Percentiles rank a stretch among this genome's conserved stretches.
phyloP scores from a whole-genome alignment of 2,797 vertebrate genomes.

The Pogonophryne albipinna region DNA sequence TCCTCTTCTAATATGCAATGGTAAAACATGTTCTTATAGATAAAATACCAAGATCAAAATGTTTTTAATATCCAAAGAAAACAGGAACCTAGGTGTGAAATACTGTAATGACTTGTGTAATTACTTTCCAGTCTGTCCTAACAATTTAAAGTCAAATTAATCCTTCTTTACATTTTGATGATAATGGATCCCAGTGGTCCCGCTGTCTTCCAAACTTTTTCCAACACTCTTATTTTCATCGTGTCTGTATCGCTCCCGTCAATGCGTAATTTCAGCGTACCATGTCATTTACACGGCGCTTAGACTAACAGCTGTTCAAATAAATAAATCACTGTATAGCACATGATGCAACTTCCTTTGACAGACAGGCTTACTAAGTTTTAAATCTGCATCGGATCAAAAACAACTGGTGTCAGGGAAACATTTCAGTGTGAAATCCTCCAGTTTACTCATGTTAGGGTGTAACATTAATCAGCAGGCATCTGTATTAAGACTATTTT shows the following conservation, averaged over 20 bases:
- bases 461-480: not conserved
- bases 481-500: constrained; percentile 23
- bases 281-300: constrained; percentile 32
- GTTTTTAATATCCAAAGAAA: not conserved
- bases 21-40: not conserved
- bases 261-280: constrained; percentile 3
- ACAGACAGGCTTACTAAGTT: constrained; percentile 13
- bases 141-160: not conserved
- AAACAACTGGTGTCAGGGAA: constrained; percentile 2
- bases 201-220: not conserved
- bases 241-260: constrained; percentile 6
- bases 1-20: no score
- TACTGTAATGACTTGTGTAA: not conserved
- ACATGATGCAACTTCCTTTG: constrained; percentile 33
- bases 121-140: constrained; percentile 1
- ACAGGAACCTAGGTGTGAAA: not conserved
- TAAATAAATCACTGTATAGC: constrained; percentile 52
- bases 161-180: not conserved
- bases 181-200: constrained; percentile 1
- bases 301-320: constrained; percentile 50
- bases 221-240: not conserved
- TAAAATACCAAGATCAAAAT: not conserved
- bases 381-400: not conserved
- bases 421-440: constrained; percentile 4
- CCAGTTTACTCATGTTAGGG: not conserved